Conservation (phyloP, 1,140 invertebrate species). For the Dinoponera quadriceps region DNA sequence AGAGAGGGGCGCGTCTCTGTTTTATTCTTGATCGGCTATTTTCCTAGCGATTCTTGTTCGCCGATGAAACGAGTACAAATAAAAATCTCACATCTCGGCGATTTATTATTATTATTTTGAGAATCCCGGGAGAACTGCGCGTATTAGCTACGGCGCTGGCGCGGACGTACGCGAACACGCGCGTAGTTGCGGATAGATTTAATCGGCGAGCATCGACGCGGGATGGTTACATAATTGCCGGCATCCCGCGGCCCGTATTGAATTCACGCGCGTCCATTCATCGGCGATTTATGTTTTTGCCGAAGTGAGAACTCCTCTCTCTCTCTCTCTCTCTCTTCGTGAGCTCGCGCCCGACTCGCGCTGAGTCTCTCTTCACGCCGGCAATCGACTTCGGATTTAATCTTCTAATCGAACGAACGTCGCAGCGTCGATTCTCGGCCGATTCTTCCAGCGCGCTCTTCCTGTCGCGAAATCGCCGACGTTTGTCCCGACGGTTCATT, state of each 20-base stretch:
- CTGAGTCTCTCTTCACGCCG: background rate
- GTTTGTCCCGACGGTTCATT: conserved; percentile 11
- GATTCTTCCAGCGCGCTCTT: background rate
- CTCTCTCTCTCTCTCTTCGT: conserved; percentile 4
- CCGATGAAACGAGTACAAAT: background rate
- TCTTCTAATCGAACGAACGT: conserved; percentile 67
- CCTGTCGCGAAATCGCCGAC: conserved; percentile 36
- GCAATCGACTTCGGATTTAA: conserved; percentile 72
- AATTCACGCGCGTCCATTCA: conserved; percentile 60
- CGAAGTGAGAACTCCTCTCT: conserved; percentile 3
- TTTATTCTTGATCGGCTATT: background rate
- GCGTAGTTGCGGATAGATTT: conserved; percentile 65
- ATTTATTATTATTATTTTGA: background rate
- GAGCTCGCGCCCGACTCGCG: conserved; percentile 20
- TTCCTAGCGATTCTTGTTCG: background rate
- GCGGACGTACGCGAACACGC: background rate
- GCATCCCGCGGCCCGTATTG: conserved; percentile 62
- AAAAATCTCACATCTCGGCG: background rate
- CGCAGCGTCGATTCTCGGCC: conserved; percentile 61
- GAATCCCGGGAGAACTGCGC: background rate
- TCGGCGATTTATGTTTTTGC: conserved; percentile 66
- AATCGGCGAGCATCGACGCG: conserved; percentile 66
- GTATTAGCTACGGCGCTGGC: conserved; percentile 7
- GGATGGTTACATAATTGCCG: conserved; percentile 71
- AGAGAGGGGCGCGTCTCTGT: no score